Evolutionary conservation across 2,113 vertebrate species (phyloP).

Genomic region (Axis porcinus): DNA sequence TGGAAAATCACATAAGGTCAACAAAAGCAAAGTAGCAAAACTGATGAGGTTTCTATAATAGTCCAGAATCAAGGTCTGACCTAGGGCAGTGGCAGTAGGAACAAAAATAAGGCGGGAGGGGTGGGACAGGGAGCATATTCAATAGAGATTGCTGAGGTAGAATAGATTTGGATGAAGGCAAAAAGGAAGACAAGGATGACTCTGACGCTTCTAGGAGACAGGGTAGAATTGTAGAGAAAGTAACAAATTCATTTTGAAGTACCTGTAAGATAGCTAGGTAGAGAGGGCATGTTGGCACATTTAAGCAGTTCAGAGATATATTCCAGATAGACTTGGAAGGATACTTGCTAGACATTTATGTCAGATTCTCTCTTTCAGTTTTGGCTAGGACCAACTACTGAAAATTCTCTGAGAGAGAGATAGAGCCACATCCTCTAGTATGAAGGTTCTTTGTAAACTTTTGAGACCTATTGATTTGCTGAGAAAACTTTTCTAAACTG

Average conservation of each 20-base stretch:
- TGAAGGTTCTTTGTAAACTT: not conserved
- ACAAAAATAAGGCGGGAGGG: not conserved
- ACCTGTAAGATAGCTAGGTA: not conserved
- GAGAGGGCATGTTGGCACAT: not conserved
- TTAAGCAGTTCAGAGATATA: slow-evolving; percentile 22
- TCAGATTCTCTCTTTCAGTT: not conserved
- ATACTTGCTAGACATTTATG: not conserved
- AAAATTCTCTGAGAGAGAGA: not conserved
- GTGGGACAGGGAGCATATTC: not conserved
- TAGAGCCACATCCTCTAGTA: not conserved
- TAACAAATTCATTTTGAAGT: not conserved
- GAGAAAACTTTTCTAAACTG: not conserved
- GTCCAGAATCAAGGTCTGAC: not conserved
- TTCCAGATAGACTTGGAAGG: not conserved
- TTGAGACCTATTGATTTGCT: not conserved
- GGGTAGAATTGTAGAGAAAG: not conserved
- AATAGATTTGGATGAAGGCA: not conserved
- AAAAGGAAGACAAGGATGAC: not conserved
- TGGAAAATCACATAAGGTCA: not conserved
- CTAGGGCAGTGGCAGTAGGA: not conserved
- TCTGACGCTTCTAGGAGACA: not conserved
- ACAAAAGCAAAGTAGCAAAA: not conserved
- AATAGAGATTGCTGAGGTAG: not conserved
- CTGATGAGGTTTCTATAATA: not conserved
- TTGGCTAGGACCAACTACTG: not conserved